Base-by-base conservation (phyloP, 2,113 vertebrate genomes). In the Cynoglossus semilaevis region DNA sequence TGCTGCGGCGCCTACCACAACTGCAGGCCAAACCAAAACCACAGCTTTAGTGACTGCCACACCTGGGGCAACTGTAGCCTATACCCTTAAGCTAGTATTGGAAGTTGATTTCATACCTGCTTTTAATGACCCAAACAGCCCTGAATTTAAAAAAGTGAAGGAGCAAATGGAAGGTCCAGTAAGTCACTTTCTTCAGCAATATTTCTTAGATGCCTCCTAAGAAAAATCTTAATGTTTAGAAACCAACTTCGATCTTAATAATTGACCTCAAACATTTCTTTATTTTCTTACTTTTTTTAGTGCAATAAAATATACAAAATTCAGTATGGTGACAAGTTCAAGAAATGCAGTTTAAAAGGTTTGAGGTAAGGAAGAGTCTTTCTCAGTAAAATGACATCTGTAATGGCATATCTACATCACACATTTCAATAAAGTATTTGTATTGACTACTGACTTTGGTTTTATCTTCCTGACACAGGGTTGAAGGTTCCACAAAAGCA, bases 351-450 rank as follows among this genome's bases (percentile, higher is more conserved):
- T 9, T 41, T 57, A n/a, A 35, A 45, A 45, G 0, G 1, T 7
- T 57, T 57, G n/a, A 44, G 22, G 54, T 57, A 57, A 44, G 35
- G 34, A 57, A 44, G 35, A 34, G 35, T 9, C 15, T 43, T 29
- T 10, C 3, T 15, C 13, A 35, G 0, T 46, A 7, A 1, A 3
- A 45, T 13, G 2, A 58, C 7, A 7, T 35, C 45, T 6, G 34
- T 7, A 1, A 14, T 41, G 2, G 36, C 12, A 15, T 40, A 10
- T 40, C 9, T 19, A 40, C 12, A 41, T 15, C 3, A 5, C 15
- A 13, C 17, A 13, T 40, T 19, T 40, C 1, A 4, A 9, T 19
- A 9, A 22, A 29, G 14, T 18, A 4, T 15, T 2, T 29, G 2
- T n/a, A 13, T 41, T 22, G 16, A 9, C 15, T 55, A n/a, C 17